Base-by-base conservation (phyloP, 1,140 invertebrate species). In the Leptinotarsa undecemlineata region DNA sequence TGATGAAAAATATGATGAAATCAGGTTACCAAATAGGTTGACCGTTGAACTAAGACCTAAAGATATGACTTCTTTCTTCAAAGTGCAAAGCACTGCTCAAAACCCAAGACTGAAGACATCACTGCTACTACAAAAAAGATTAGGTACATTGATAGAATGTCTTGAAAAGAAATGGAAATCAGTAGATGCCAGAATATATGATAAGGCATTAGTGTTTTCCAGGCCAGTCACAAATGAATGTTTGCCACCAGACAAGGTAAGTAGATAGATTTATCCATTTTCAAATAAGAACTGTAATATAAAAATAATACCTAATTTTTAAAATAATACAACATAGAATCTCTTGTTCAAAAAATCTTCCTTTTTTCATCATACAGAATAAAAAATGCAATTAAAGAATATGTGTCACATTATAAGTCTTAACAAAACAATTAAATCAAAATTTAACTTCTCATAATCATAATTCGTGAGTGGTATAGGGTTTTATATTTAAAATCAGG, bases 31-130 rank as follows among this genome's bases (percentile, higher is more conserved):
- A 19, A 87, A 91, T 51, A 92, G 93, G 83, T 91, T 97, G 17
- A 88, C 88, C 23, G 89, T 98, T 47, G 90, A 93, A 85, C 85
- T 98, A 51, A 87, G 89, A 66, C 95, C 96, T 11, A 90, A 90
- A 74, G 91, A 91, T 75, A 93, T 93, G 84, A 86, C 88, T 77
- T 91, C 94, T 20, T 98, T 95, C 92, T 88, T 92, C 75, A 89
- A 91, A 77, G 95, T 98, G 14, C 96, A 98, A 84, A 88, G 89
- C 6, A 84, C 94, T 57, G 92, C 96, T 1, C 95, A 98, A 87
- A 98, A 98, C 90, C 96, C 97, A n/a, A 88, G 95, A 75, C 88
- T 95, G 5, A 88, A 91, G 42, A 88, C 92, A 42, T 87, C 90
- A n/a, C 85, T 94, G 23, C 90, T 93, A 11, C 88, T 95, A 66